A percentile compares a stretch with the other conserved stretches of the same genome.
phyloP scores from a whole-genome alignment of 1,140 invertebrate genomes.

The Brachionus sp. region DNA sequence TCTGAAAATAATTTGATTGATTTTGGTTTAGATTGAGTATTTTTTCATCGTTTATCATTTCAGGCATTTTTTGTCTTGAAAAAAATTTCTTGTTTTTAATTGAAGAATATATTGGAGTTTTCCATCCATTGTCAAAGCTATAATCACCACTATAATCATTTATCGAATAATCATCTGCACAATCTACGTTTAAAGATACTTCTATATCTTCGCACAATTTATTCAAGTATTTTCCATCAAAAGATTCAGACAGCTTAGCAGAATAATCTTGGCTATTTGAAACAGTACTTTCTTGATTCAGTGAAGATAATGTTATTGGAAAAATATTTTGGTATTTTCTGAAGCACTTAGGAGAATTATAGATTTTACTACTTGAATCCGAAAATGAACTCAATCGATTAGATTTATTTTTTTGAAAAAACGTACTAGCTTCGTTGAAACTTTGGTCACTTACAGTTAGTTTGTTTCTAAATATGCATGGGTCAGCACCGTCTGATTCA shows the following conservation, averaged over 20 bases:
- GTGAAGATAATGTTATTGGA: not conserved
- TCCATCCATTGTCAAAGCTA: not conserved
- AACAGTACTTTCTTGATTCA: not conserved
- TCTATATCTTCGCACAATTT: slow-evolving; percentile 38
- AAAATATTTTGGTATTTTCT: not conserved
- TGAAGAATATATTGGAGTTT: not conserved
- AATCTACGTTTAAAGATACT: slow-evolving; percentile 38
- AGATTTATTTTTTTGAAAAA: not conserved
- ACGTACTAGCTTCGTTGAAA: not conserved
- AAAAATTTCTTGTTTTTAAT: not conserved
- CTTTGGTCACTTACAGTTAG: slow-evolving; percentile 32
- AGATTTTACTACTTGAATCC: not conserved
- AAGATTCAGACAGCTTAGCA: not conserved
- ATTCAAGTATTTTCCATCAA: slow-evolving; percentile 8
- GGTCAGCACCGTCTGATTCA: not conserved
- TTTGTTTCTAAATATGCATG: not conserved
- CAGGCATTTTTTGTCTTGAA: not conserved
- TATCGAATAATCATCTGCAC: slow-evolving; percentile 42
- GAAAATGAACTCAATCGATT: not conserved
- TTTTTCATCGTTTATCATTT: not conserved
- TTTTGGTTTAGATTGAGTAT: not conserved
- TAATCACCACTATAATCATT: slow-evolving; percentile 45
- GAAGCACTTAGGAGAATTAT: not conserved
- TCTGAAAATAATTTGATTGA: not conserved
- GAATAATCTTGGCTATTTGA: slow-evolving; percentile 8